Conservation (phyloP, 1,140 invertebrate species). For the Diplogasteroides magnus region DNA sequence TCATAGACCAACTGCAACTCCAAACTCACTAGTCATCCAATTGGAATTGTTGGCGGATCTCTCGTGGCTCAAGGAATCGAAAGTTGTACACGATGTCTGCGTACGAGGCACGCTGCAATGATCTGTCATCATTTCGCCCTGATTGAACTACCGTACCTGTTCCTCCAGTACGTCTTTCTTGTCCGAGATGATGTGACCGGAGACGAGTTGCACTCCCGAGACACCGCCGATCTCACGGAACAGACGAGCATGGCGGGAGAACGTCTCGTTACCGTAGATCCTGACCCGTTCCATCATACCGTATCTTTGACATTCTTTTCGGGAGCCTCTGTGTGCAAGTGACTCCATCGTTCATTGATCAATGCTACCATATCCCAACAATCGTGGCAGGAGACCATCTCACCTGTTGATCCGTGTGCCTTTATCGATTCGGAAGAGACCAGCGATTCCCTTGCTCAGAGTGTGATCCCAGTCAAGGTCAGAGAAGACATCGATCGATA, state of each 20-base stretch:
- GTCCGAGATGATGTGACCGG: slow-evolving; percentile 30
- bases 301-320: not conserved
- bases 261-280: slow-evolving; percentile 27
- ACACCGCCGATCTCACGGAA: slow-evolving; percentile 29
- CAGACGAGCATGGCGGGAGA: slow-evolving; percentile 18
- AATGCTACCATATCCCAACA: not conserved
- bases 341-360: not conserved
- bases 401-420: slow-evolving; percentile 14
- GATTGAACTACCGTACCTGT: too few relatives aligned
- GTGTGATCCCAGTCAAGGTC: slow-evolving; percentile 18
- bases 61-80: slow-evolving; percentile 41
- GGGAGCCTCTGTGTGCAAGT: not conserved
- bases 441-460: slow-evolving; percentile 17
- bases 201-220: slow-evolving; percentile 30
- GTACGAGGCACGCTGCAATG: slow-evolving; percentile 26
- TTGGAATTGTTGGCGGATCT: slow-evolving; percentile 34
- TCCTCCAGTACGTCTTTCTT: slow-evolving; percentile 18
- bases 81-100: slow-evolving; percentile 49
- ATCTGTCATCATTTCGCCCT: slow-evolving; percentile 7
- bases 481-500: slow-evolving; percentile 12
- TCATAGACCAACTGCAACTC: too few relatives aligned
- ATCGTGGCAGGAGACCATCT: not conserved
- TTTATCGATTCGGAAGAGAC: slow-evolving; percentile 31
- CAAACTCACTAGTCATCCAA: slow-evolving; percentile 20
- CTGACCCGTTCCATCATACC: too few relatives aligned